Base-by-base conservation (phyloP, 2,113 vertebrate species). In the Turdus rufiventris region DNA sequence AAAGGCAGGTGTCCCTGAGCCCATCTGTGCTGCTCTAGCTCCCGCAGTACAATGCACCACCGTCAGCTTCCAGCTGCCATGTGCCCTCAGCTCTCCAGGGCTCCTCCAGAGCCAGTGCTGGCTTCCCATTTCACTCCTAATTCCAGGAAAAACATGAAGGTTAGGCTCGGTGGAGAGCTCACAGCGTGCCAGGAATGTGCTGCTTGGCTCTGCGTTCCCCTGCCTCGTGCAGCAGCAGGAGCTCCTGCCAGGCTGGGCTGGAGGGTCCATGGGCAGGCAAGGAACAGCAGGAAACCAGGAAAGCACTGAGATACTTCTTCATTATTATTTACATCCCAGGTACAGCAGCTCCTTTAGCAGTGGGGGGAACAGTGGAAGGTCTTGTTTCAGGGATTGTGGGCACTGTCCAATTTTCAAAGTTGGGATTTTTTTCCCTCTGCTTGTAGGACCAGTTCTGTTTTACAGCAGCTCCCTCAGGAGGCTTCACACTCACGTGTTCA, bases 81-180 rank as follows among this genome's bases (percentile, higher is more conserved):
- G 23, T 81, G 70, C 68, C 74, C 75, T 88, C 71, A 91, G 86
- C 83, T 94, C 82, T 58, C 50, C 71, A 76, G 33, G 72, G 24
- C 76, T 94, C 53, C 89, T 94, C 40, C 57, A 42, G 79, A 89
- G 43, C 28, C 19, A 94, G n/a, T 45, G 40, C 47, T 96, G 91
- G 89, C 97, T 96, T 86, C 77, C 67, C 63, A 8, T 60, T 91
- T 87, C 48, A 31, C 76, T 88, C 73, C 88, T 81, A 70, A 93
- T 93, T 97, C 90, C 91, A 94, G 94, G 93, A 97, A 96, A 94
- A 86, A 88, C 94, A 81, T 14, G 56, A 75, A 97, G 76, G 85
- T 88, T 97, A 54, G 85, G 76, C 81, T 95, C 7, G 1, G 85
- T 73, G 43, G 84, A 91, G 89, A 85, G 63, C 81, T 81, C 85